These are phyloP conservation scores for Apis dorsata DNA, from an alignment of 1,140 invertebrate species.

Conservation along the genomic window DNA sequence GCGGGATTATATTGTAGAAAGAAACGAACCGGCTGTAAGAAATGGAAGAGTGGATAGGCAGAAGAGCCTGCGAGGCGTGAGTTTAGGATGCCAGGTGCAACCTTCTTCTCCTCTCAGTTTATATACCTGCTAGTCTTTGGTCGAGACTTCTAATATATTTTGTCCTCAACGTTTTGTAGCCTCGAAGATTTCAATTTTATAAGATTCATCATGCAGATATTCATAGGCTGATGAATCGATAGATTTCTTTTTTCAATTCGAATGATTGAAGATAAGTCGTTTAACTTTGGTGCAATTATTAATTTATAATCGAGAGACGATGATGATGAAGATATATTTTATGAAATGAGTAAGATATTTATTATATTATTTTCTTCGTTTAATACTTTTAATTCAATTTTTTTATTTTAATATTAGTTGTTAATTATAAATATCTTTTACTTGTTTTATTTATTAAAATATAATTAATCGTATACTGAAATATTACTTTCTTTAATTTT, in stretches of 20 bases:
- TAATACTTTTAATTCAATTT: no score
- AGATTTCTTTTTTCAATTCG: not conserved
- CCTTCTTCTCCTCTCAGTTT: conserved; percentile 27
- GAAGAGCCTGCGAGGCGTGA: conserved; percentile 54
- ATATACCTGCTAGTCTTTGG: conserved; percentile 44
- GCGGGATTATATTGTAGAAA: conserved; percentile 14
- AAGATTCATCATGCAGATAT: not conserved
- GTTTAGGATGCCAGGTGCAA: conserved; percentile 56
- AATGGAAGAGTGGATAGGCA: conserved; percentile 29
- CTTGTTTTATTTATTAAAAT: no score
- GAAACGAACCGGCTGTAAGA: conserved; percentile 35
- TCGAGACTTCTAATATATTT: conserved; percentile 35
- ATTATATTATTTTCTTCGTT: no score
- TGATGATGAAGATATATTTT: not conserved
- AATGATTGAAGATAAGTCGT: not conserved
- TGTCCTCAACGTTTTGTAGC: conserved; percentile 7
- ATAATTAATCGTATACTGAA: not conserved
- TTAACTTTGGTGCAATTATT: not conserved
- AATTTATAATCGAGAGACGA: not conserved
- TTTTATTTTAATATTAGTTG: no score
- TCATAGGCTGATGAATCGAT: not conserved
- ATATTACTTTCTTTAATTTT: not conserved
- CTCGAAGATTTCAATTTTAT: conserved; percentile 33
- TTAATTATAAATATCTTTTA: no score
- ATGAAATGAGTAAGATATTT: not conserved